Evolutionary conservation across 2,113 vertebrate species (phyloP).

Genomic region (Antidorcas marsupialis): DNA sequence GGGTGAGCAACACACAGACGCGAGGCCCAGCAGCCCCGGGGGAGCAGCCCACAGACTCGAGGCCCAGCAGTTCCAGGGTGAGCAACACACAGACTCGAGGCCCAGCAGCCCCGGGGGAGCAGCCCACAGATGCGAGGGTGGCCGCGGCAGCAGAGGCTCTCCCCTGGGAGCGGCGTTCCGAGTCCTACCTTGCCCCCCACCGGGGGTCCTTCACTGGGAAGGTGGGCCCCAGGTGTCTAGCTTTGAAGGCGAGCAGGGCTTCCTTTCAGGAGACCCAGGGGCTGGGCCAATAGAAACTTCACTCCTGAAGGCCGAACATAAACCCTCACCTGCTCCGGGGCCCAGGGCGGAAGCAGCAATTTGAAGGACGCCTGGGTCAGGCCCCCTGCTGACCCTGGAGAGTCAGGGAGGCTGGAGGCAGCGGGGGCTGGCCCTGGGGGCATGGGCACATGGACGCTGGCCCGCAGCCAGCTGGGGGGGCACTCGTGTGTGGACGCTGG

Average conservation of each 20-base stretch:
- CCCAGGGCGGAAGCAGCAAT: not conserved
- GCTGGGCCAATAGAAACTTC: not conserved
- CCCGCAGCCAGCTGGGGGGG: accelerated
- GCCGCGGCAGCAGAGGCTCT: not conserved
- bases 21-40: too few species aligned
- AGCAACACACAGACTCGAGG: too few species aligned
- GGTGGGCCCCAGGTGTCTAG: not conserved
- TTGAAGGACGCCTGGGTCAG: not conserved
- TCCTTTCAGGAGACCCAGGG: not conserved
- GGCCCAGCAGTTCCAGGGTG: too few species aligned
- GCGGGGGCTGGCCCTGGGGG: not conserved
- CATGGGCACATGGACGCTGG: accelerated
- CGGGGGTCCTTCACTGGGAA: not conserved
- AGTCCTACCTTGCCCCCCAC: accelerated
- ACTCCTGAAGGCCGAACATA: not conserved
- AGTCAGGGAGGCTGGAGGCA: not conserved
- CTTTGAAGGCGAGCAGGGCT: not conserved
- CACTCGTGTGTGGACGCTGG: accelerated
- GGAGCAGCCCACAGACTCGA: not conserved
- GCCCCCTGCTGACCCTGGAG: not conserved
- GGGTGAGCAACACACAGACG: too few species aligned
- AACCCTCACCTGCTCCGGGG: not conserved
- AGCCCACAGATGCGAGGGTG: accelerated
- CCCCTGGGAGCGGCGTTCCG: accelerated
- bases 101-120: not conserved